A percentile compares a stretch with the other conserved stretches of the same genome.
These are phyloP conservation scores for Apamea sordens DNA, from an alignment of 2,888 invertebrate species.

Conservation along the genomic window DNA sequence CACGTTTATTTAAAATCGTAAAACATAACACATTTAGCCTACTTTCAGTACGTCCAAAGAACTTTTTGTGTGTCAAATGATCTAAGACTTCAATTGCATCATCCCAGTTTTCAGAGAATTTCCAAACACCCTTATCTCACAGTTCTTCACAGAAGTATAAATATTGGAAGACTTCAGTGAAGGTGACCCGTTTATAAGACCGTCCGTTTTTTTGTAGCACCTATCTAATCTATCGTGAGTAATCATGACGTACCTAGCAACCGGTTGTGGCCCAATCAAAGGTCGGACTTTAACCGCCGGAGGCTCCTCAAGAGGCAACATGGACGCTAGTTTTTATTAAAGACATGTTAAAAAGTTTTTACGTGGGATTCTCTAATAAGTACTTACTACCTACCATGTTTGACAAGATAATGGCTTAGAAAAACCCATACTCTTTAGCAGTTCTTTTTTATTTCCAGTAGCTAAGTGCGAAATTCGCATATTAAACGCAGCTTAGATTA, in stretches of 20 bases:
- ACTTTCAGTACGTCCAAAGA: conserved; percentile 10
- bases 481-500: neutral
- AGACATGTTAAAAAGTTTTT: conserved; percentile 21
- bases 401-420: conserved; percentile 12
- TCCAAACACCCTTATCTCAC: conserved; percentile 6
- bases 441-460: neutral
- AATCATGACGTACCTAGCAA: conserved; percentile 29
- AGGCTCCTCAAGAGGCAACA: conserved; percentile 42
- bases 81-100: conserved; percentile 19
- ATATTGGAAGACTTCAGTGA: conserved; percentile 20
- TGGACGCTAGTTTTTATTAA: conserved; percentile 7
- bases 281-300: conserved; percentile 54
- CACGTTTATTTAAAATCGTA: conserved; percentile 15
- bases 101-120: conserved; percentile 4
- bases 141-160: conserved; percentile 4
- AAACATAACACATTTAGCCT: conserved; percentile 16
- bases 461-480: neutral
- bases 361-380: neutral
- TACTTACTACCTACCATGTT: conserved; percentile 16
- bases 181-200: conserved; percentile 29
- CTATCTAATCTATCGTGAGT: conserved; percentile 11
- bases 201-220: conserved; percentile 16
- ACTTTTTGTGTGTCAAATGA: conserved; percentile 22
- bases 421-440: conserved; percentile 10
- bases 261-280: conserved; percentile 49